Percentiles rank a stretch among this genome's conserved stretches.
phyloP scores from a whole-genome alignment of 2,888 invertebrate species.

The Epsilonema sp. region DNA sequence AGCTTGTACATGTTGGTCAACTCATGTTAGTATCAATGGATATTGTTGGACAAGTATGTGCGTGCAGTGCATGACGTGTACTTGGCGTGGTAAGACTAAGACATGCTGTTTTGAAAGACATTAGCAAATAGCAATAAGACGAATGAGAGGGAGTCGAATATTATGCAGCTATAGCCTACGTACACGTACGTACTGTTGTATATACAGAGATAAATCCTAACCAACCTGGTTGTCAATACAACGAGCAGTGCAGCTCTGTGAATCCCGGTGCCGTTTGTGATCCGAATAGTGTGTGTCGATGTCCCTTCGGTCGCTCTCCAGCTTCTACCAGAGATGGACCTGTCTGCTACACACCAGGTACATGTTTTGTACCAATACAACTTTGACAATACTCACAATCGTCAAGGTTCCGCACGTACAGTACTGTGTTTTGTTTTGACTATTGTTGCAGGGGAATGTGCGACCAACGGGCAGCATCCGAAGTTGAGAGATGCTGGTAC shows the following conservation, averaged over 20 bases:
- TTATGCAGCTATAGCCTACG: no score
- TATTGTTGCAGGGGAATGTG: background rate
- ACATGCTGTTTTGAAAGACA: no score
- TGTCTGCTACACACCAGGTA: no score
- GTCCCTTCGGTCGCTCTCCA: background rate
- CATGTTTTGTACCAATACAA: no score
- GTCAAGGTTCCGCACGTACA: no score
- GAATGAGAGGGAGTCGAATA: no score
- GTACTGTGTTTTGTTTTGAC: no score
- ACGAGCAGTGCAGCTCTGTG: background rate
- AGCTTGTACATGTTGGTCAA: background rate
- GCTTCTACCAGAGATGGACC: background rate
- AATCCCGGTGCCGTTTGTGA: background rate
- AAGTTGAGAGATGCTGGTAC: background rate
- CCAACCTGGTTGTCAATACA: background rate
- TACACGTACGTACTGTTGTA: no score
- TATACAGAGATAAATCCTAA: background rate
- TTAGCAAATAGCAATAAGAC: no score
- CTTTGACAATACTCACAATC: no score
- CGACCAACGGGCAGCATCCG: background rate
- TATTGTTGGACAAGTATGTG: conserved; percentile 3
- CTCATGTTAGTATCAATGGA: background rate
- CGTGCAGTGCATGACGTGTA: background rate
- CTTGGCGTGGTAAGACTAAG: no score
- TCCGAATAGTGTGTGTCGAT: background rate